These are phyloP conservation scores for Tetraneura akinire DNA, from an alignment of 1,140 invertebrate genomes.

Conservation along the genomic window DNA sequence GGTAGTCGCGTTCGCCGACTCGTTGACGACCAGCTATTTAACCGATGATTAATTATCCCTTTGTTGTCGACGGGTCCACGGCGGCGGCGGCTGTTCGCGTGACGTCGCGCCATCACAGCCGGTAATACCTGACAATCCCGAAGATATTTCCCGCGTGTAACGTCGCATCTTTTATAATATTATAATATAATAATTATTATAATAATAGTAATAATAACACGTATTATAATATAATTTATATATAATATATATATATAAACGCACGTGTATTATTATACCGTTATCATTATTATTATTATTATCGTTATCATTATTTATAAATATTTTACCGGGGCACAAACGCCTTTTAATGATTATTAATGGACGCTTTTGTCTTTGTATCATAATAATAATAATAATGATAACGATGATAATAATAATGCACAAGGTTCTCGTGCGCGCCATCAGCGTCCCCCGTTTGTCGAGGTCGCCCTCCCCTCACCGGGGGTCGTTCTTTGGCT, in stretches of 20 bases:
- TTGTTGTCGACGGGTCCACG: conserved; percentile 43
- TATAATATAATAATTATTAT: conserved; percentile 10
- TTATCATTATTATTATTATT: conserved; percentile 19
- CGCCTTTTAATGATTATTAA: conserved; percentile 50
- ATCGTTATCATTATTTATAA: conserved; percentile 13
- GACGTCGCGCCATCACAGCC: background rate
- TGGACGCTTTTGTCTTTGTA: conserved; percentile 47
- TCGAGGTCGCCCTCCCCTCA: background rate
- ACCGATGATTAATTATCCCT: conserved; percentile 50
- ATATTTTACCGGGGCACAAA: conserved; percentile 13
- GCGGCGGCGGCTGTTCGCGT: background rate
- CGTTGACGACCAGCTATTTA: conserved; percentile 46
- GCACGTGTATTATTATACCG: conserved; percentile 10
- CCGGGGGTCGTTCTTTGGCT: background rate
- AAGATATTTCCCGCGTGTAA: conserved; percentile 29
- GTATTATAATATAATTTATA: background rate
- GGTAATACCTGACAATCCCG: conserved; percentile 42
- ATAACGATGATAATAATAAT: no score
- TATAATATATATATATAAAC: no score
- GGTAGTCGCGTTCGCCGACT: background rate
- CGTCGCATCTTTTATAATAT: conserved; percentile 30
- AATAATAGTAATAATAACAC: background rate
- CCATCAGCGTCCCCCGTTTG: background rate
- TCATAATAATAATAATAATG: background rate
- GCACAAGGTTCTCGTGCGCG: background rate